A percentile compares a stretch with the other conserved stretches of the same genome.
Conservation (phyloP, 2,797 vertebrate species). For the Acanthopagrus latus region DNA sequence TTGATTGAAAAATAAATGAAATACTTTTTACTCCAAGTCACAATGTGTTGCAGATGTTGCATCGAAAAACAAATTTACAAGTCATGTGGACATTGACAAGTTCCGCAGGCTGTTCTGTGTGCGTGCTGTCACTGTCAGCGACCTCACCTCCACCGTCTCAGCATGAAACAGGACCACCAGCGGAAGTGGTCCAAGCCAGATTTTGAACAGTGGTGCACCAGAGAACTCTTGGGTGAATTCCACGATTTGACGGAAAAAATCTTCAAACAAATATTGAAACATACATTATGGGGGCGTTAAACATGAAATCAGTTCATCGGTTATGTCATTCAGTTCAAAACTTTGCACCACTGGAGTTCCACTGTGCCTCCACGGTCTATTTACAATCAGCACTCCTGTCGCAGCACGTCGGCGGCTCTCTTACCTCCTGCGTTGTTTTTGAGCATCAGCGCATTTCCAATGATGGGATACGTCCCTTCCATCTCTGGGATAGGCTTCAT, state of each 20-base stretch:
- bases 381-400: not conserved
- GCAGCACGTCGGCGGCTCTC: constrained; percentile 12
- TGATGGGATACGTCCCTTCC: constrained; percentile 69
- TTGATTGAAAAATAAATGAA: not conserved
- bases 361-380: not conserved
- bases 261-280: constrained; percentile 71
- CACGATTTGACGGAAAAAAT: constrained; percentile 90
- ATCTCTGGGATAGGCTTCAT: constrained; percentile 80
- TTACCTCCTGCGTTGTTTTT: constrained; percentile 82
- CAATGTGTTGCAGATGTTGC: not conserved
- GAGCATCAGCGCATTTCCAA: constrained; percentile 82
- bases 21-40: not conserved
- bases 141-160: constrained; percentile 90
- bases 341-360: not conserved
- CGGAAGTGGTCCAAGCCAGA: constrained; percentile 92
- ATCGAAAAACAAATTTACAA: not conserved
- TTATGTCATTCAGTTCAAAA: too few species aligned
- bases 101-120: not conserved
- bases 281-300: not conserved
- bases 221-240: constrained; percentile 53
- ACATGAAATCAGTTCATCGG: not conserved
- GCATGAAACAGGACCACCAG: constrained; percentile 86
- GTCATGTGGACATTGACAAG: not conserved
- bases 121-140: too few species aligned
- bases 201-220: constrained; percentile 83